phyloP scores from a whole-genome alignment of 1,140 invertebrate genomes.

The Drosophila nannoptera region DNA sequence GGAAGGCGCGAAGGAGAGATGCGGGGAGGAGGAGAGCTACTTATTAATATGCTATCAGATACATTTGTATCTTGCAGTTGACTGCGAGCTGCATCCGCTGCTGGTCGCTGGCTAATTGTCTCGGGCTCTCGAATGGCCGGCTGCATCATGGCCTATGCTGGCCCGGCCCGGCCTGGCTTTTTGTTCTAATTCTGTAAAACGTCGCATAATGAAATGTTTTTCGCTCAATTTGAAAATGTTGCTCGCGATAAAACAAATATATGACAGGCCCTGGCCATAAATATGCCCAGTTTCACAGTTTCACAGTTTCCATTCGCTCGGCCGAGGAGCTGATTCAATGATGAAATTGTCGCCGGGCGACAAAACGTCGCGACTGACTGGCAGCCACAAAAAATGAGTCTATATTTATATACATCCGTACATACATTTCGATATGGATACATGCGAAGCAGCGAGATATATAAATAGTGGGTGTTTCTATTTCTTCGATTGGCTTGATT shows the following conservation, averaged over 20 bases:
- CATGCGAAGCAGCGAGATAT: not conserved
- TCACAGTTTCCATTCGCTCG: slow-evolving; percentile 14
- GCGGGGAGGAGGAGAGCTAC: not conserved
- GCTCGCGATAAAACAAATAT: slow-evolving; percentile 71
- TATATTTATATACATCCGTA: slow-evolving; percentile 9
- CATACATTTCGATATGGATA: not conserved
- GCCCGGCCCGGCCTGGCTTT: slow-evolving; percentile 17
- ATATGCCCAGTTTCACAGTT: slow-evolving; percentile 53
- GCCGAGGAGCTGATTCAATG: slow-evolving; percentile 49
- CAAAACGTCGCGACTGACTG: slow-evolving; percentile 51
- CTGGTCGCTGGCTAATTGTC: slow-evolving; percentile 56
- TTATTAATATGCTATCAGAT: slow-evolving; percentile 4
- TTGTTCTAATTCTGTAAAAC: slow-evolving; percentile 52
- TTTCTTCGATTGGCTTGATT: slow-evolving; percentile 72
- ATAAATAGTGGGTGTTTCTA: slow-evolving; percentile 73
- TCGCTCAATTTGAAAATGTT: slow-evolving; percentile 74
- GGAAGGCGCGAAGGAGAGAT: not conserved
- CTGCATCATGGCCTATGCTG: too few species aligned
- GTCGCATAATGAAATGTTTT: slow-evolving; percentile 73
- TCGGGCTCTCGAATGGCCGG: slow-evolving; percentile 21
- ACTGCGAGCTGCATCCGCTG: slow-evolving; percentile 12
- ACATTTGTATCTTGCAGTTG: slow-evolving; percentile 26
- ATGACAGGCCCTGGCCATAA: slow-evolving; percentile 65
- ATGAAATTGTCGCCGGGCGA: slow-evolving; percentile 59
- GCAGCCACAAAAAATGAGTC: slow-evolving; percentile 20